A percentile compares a stretch with the other conserved stretches of the same genome.
phyloP scores from a whole-genome alignment of 2,113 vertebrate genomes.

The Pachyramphus minor region DNA sequence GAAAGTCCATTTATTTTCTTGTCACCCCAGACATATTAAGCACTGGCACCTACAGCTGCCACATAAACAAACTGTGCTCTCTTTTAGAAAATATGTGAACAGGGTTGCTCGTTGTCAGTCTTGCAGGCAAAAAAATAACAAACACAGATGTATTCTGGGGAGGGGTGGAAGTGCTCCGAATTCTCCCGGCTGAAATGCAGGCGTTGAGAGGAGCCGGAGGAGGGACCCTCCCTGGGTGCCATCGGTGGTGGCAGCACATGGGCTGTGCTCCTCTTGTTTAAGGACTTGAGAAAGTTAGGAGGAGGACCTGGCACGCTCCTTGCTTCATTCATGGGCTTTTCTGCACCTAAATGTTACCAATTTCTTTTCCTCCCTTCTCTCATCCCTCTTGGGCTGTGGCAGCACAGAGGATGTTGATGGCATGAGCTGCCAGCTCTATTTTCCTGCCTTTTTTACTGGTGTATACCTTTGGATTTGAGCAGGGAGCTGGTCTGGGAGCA shows the following conservation, averaged over 20 bases:
- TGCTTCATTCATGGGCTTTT: background rate
- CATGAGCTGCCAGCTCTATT: background rate
- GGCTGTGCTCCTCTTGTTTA: background rate
- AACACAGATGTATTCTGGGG: slow-evolving; percentile 55
- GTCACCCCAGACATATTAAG: slow-evolving; percentile 34
- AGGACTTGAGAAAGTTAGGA: background rate
- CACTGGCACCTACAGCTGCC: slow-evolving; percentile 41
- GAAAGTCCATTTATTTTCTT: slow-evolving; percentile 58
- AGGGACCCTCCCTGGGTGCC: background rate
- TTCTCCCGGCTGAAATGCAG: slow-evolving; percentile 13
- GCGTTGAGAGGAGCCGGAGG: background rate
- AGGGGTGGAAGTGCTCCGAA: slow-evolving; percentile 11
- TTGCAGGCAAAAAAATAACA: slow-evolving; percentile 47
- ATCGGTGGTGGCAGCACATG: fast-evolving
- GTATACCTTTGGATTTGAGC: background rate
- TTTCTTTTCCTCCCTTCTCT: background rate
- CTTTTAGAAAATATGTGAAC: slow-evolving; percentile 30
- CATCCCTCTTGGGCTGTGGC: background rate
- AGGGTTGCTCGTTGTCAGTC: slow-evolving; percentile 46
- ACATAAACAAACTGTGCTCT: slow-evolving; percentile 58
- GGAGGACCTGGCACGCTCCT: background rate
- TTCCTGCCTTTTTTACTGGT: background rate
- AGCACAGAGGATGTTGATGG: background rate
- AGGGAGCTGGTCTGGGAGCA: background rate
- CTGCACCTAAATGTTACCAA: background rate